phyloP scores from a whole-genome alignment of 2,888 invertebrate genomes.

The Ptilodon capucinus region DNA sequence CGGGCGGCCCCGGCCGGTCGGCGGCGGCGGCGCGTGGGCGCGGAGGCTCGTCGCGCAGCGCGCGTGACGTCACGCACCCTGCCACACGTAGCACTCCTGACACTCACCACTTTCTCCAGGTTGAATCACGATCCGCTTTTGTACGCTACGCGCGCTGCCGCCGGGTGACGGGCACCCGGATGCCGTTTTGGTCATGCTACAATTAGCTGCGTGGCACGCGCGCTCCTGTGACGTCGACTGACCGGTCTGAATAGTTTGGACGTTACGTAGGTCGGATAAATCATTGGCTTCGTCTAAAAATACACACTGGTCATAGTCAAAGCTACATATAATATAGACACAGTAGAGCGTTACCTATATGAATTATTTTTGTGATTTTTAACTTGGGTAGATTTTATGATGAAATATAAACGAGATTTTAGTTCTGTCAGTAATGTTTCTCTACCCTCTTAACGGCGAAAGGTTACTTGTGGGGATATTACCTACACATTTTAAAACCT shows the following conservation, averaged over 20 bases:
- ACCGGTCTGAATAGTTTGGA: slow-evolving; percentile 60
- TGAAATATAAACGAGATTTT: no score
- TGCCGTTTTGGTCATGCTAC: slow-evolving; percentile 77
- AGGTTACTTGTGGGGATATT: slow-evolving; percentile 12
- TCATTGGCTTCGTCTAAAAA: slow-evolving; percentile 66
- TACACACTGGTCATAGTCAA: slow-evolving; percentile 58
- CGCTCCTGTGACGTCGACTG: slow-evolving; percentile 72
- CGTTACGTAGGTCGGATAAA: slow-evolving; percentile 71
- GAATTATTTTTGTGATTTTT: slow-evolving; percentile 40
- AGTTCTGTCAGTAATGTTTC: background rate
- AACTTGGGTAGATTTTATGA: slow-evolving; percentile 10
- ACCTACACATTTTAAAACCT: slow-evolving; percentile 1
- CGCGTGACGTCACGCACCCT: slow-evolving; percentile 36
- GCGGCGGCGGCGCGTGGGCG: slow-evolving; percentile 72
- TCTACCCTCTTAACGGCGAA: slow-evolving; percentile 10
- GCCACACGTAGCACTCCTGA: slow-evolving; percentile 33
- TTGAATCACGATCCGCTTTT: slow-evolving; percentile 72
- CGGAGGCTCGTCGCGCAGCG: slow-evolving; percentile 66
- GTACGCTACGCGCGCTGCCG: slow-evolving; percentile 48
- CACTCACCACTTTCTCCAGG: slow-evolving; percentile 46
- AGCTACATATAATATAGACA: slow-evolving; percentile 53
- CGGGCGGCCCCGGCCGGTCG: slow-evolving; percentile 44
- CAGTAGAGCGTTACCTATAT: slow-evolving; percentile 32
- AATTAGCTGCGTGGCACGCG: slow-evolving; percentile 72
- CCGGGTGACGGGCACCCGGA: slow-evolving; percentile 52